Evolutionary conservation across 2,113 vertebrate species (phyloP).

Genomic region (Falcunculus frontatus): DNA sequence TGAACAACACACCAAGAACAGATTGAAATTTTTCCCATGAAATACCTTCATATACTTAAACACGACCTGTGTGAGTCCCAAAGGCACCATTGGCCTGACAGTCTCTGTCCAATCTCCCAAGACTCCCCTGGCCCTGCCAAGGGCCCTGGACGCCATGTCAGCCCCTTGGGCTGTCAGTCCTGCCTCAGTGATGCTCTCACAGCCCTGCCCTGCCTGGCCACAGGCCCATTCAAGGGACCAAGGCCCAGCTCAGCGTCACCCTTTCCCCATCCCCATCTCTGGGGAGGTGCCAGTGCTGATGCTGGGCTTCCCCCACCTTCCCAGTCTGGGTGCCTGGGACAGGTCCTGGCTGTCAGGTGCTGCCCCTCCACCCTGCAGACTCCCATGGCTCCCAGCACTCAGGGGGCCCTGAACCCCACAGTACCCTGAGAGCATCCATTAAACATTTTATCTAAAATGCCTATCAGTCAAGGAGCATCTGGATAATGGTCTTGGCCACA

Average conservation of each 20-base stretch:
- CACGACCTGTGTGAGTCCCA: rapidly evolving
- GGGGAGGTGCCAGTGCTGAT: not conserved
- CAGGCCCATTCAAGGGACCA: rapidly evolving
- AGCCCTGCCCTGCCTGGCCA: not conserved
- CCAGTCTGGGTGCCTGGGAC: not conserved
- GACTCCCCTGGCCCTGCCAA: not conserved
- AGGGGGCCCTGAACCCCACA: not conserved
- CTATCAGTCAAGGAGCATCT: not conserved
- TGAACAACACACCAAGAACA: not conserved
- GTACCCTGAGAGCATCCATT: not conserved
- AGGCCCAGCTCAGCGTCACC: rapidly evolving
- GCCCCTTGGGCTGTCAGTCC: not conserved
- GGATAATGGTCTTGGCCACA: not conserved
- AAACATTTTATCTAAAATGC: not conserved
- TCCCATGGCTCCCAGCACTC: rapidly evolving
- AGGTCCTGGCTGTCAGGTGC: not conserved
- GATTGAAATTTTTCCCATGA: not conserved
- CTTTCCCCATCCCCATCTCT: not conserved
- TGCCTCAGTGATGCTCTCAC: rapidly evolving
- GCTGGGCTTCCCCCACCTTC: not conserved
- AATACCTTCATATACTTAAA: not conserved
- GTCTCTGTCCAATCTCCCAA: not conserved
- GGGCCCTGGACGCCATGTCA: not conserved
- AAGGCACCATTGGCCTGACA: not conserved
- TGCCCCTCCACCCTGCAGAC: not conserved